Evolutionary conservation across 1,140 invertebrate species (phyloP), one percentile per base, ranked within the genome.

Genomic region (Globodera ellingtonae): DNA sequence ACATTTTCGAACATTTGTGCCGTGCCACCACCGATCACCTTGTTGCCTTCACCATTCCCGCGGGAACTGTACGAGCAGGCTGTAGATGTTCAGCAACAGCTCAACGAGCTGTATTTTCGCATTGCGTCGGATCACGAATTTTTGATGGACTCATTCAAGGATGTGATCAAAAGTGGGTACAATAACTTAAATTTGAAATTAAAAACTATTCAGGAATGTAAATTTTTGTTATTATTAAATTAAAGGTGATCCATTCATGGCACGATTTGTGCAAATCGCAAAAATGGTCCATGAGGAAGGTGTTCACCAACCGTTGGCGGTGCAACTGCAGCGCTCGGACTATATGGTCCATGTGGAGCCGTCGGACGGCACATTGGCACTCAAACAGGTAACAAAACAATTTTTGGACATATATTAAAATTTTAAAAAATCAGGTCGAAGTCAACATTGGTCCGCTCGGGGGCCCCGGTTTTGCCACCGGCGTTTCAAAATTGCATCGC

Each of bases 401-500:
- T 52, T 15, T 52, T 10, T 52, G 52, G 52, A 0, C 52, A 3
- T 9, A 52, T 6, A 71, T n/a, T 71, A 18, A 35, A 21, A 21
- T 72, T 35, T 72, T 8, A 35, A 72, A 72, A 48, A 72, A 24
- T 81, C 67, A 98, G 92, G 94, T 98, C 84, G 96, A 98, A 92
- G 93, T 97, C 88, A 98, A 98, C 92, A 94, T 95, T 84, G 96
- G 98, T 89, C 94, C 96, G 71, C 93, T 95, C 46, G 95, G 95
- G 88, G 97, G 97, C 92, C 95, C 72, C 93, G 84, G 95, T 95
- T 90, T 92, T 98, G 84, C 93, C 94, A 80, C 92, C 93, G 59
- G 82, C 89, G 72, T 82, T 92, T 48, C 81, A 79, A 71, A 72
- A 89, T 76, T 78, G 9, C 35, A 59, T 24, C 52, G 79, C n/a